Evolutionary conservation across 2,888 invertebrate genomes (phyloP).

Genomic region (Odontothrips loti): DNA sequence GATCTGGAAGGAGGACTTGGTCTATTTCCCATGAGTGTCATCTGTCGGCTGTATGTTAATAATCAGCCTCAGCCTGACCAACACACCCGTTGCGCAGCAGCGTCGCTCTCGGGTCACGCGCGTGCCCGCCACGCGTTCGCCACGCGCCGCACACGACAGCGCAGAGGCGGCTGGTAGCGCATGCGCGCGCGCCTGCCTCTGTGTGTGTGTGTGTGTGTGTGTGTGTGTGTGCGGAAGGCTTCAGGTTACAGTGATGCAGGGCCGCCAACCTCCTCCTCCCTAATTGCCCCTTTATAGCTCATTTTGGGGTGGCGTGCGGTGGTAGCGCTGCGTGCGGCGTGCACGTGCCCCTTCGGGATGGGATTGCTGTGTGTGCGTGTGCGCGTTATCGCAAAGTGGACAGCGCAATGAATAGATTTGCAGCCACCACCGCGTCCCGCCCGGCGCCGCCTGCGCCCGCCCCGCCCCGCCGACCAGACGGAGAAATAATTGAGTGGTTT

Average conservation of each 20-base stretch:
- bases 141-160: not conserved
- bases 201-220: not conserved
- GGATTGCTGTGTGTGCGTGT: not conserved
- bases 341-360: too few species aligned
- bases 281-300: slow-evolving; percentile 26
- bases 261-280: not conserved
- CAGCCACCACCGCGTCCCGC: slow-evolving; percentile 49
- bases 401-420: slow-evolving; percentile 37
- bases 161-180: not conserved
- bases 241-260: not conserved
- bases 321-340: not conserved
- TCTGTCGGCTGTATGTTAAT: too few species aligned
- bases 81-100: too few species aligned
- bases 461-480: slow-evolving; percentile 48
- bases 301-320: not conserved
- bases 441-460: slow-evolving; percentile 48
- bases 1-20: not conserved
- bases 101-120: too few species aligned
- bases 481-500: slow-evolving; percentile 40
- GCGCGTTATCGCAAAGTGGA: slow-evolving; percentile 27
- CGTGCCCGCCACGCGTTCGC: not conserved
- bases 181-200: not conserved
- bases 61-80: too few species aligned
- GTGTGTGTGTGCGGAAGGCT: slow-evolving; percentile 21
- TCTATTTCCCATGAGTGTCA: too few species aligned